phyloP scores from a whole-genome alignment of 2,797 vertebrate species.

The Gobio occitaniae region DNA sequence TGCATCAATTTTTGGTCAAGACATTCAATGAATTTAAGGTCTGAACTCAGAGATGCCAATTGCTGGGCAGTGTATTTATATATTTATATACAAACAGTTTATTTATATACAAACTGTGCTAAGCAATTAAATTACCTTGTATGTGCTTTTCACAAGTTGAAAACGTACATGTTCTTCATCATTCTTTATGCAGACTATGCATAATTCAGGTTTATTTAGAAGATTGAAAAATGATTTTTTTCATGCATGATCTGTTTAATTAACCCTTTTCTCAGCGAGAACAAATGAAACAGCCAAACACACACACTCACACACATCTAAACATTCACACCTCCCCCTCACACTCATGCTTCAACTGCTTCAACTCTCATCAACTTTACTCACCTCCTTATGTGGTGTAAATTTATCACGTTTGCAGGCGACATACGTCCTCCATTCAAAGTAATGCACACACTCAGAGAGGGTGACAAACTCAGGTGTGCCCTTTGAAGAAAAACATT shows the following conservation, averaged over 20 bases:
- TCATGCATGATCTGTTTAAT: neutral
- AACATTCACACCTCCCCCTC: neutral
- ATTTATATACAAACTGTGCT: neutral
- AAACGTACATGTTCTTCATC: neutral
- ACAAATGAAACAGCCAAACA: neutral
- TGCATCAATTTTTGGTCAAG: no score
- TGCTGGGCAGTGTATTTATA: no score
- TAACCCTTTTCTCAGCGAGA: neutral
- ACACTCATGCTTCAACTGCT: neutral
- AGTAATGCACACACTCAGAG: conserved; percentile 91
- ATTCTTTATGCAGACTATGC: neutral
- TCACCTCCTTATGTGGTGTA: conserved; percentile 92
- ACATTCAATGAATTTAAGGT: no score
- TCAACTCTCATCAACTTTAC: conserved; percentile 40
- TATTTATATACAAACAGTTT: no score
- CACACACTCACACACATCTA: neutral
- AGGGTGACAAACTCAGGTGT: conserved; percentile 91
- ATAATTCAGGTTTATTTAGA: neutral
- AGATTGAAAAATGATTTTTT: neutral
- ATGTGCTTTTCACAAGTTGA: neutral
- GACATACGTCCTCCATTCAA: conserved; percentile 91
- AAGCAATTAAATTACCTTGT: neutral
- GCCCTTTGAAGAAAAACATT: conserved; percentile 77
- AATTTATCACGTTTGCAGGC: conserved; percentile 90
- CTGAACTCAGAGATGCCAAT: no score